These are phyloP conservation scores for Eudasyphora cyanicolor DNA, from an alignment of 2,888 invertebrate species.

Conservation along the genomic window DNA sequence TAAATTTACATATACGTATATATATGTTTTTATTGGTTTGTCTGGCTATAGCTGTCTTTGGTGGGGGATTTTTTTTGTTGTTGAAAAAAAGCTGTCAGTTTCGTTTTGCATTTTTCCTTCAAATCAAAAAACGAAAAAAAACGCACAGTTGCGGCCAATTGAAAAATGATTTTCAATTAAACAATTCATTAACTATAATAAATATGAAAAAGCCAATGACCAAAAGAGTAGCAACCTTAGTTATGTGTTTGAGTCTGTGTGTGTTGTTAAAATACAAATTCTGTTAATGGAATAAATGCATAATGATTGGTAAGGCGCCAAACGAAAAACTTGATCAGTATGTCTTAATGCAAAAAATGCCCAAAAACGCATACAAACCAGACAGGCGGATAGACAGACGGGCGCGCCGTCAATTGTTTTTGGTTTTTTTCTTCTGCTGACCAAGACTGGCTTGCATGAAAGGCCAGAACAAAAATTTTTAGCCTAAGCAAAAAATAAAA, in stretches of 20 bases:
- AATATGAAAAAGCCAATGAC: not conserved
- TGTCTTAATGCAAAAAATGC: not conserved
- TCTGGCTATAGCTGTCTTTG: too few species aligned
- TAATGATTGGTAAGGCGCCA: not conserved
- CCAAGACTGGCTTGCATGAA: too few species aligned
- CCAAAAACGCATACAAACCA: not conserved
- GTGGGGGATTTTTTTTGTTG: too few species aligned
- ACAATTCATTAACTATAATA: not conserved
- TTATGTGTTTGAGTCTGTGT: not conserved
- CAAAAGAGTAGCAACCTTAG: not conserved
- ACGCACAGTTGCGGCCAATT: not conserved
- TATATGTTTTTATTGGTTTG: too few species aligned
- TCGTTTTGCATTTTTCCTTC: not conserved
- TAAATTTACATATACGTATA: not conserved
- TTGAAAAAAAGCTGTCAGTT: not conserved
- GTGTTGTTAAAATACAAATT: not conserved
- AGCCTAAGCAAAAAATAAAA: too few species aligned
- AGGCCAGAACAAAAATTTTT: too few species aligned
- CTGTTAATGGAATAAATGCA: not conserved
- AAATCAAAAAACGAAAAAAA: not conserved
- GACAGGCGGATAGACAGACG: conserved; percentile 13
- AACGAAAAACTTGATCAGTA: conserved; percentile 1
- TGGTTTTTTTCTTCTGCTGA: too few species aligned
- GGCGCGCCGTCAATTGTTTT: too few species aligned
- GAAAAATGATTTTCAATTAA: not conserved